Percentiles rank a stretch among this genome's conserved stretches.
Conservation (phyloP, 2,797 vertebrate genomes). For the Anabacerthia variegaticeps region DNA sequence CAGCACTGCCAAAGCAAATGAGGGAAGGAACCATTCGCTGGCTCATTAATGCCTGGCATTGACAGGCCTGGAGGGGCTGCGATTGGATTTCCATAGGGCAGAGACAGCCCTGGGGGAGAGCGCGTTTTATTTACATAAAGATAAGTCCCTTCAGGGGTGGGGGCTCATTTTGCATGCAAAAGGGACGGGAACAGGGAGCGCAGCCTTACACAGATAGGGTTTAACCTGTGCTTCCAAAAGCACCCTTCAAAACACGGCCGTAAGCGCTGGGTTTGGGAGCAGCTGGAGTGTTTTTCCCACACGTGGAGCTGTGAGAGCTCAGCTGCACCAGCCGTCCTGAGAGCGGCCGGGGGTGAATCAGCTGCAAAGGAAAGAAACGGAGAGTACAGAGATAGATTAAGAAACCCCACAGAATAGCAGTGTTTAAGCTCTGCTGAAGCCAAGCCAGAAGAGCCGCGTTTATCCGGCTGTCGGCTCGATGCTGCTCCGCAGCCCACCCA, state of each 20-base stretch:
- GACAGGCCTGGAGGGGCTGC: constrained; percentile 9
- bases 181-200: neutral
- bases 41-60: neutral
- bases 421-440: neutral
- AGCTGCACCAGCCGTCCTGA: neutral
- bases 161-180: neutral
- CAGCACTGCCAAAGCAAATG: neutral
- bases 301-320: no score
- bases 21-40: neutral
- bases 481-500: neutral
- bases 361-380: no score
- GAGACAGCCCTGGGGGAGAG: neutral
- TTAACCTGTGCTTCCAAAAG: neutral
- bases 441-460: neutral
- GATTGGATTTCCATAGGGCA: neutral
- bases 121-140: neutral
- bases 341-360: accelerated
- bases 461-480: accelerated
- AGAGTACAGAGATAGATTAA: neutral
- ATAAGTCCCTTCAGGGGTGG: neutral
- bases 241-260: accelerated
- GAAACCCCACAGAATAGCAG: neutral
- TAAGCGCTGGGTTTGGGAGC: neutral
- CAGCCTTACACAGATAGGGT: accelerated
- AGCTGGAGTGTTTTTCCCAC: neutral